Base-by-base conservation (phyloP, 1,140 invertebrate genomes). In the Melipona quadrifasciata region DNA sequence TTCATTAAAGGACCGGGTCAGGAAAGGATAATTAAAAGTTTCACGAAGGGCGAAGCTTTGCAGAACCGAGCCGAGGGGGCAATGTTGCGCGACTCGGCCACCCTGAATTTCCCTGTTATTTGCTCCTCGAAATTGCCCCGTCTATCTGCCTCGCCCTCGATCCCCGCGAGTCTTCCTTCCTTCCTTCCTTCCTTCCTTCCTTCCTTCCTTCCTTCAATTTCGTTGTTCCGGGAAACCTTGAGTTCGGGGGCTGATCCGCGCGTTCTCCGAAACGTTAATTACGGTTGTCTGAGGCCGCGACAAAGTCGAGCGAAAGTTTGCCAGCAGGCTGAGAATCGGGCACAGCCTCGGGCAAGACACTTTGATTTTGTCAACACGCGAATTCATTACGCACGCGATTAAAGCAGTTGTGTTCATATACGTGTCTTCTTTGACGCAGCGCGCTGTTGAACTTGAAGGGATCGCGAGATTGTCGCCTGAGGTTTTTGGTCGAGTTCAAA, bases 1-100 rank as follows among this genome's bases (percentile, higher is more conserved):
- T 91, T 92, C 86, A 90, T 91, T 91, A 91, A 91, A 92, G 87
- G 86, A 85, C 82, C 87, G 84, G 74, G 82, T 27, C 57, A 47
- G 76, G 84, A 87, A 88, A 85, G 81, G 88, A 92, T 93, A 92
- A 93, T 93, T 92, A 93, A 93, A 93, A 93, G 87, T 92, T 92
- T 77, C 73, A 71, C 68, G 57, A 24, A 27, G 39, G 61, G 58
- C 70, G 47, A 85, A 84, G 82, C 65, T 85, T 47, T 34, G 76
- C 61, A 61, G 51, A 76, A n/a, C 39, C n/a, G 24, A n/a, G 47
- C 34, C 68, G 75, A 14, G 10, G 51, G 27, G 19, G 47, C 55
- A 24, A 55, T 74, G 85, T 77, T 58, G 51, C 55, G 74, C 85
- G 81, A 86, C 73, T 83, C 47, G 39, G 76, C 51, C 4, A 70